Percentiles rank a stretch among this genome's conserved stretches.
Evolutionary conservation across 2,797 vertebrate species (phyloP).

Genomic region (Gymnoscopelus braueri): DNA sequence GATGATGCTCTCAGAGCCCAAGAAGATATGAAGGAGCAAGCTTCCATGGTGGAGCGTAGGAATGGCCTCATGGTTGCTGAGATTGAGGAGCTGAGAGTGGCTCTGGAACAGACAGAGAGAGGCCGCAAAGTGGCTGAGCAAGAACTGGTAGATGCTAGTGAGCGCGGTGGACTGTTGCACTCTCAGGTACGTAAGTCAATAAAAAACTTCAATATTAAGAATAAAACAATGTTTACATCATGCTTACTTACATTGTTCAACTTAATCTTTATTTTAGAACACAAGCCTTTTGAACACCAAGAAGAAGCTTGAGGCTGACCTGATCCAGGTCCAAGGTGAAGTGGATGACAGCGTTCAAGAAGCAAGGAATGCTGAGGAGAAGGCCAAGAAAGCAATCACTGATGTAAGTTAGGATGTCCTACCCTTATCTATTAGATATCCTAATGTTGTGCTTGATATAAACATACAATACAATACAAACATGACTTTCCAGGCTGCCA

Average conservation of each 20-base stretch:
- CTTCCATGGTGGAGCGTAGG: slow-evolving; percentile 86
- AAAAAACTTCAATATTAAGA: background rate
- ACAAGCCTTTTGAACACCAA: slow-evolving; percentile 75
- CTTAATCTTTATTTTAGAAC: slow-evolving; percentile 42
- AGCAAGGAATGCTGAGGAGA: slow-evolving; percentile 89
- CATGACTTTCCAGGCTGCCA: background rate
- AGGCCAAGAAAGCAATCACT: slow-evolving; percentile 91
- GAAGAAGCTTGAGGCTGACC: slow-evolving; percentile 87
- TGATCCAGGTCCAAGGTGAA: slow-evolving; percentile 85
- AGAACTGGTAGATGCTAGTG: slow-evolving; percentile 85
- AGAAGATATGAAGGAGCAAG: slow-evolving; percentile 90
- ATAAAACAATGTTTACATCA: background rate
- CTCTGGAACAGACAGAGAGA: slow-evolving; percentile 87
- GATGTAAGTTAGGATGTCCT: slow-evolving; percentile 77
- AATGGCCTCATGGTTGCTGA: slow-evolving; percentile 88
- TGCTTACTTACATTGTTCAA: no score
- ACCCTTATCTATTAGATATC: no score
- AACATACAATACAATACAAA: background rate
- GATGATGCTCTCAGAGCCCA: slow-evolving; percentile 84
- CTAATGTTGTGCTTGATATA: background rate
- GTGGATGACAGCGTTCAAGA: slow-evolving; percentile 87
- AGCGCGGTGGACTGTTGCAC: slow-evolving; percentile 85
- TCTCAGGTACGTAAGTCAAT: slow-evolving; percentile 69
- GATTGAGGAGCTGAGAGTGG: slow-evolving; percentile 84
- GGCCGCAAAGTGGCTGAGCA: slow-evolving; percentile 86